A percentile compares a stretch with the other conserved stretches of the same genome.
phyloP scores from a whole-genome alignment of 2,113 vertebrate species.

The Parus major region DNA sequence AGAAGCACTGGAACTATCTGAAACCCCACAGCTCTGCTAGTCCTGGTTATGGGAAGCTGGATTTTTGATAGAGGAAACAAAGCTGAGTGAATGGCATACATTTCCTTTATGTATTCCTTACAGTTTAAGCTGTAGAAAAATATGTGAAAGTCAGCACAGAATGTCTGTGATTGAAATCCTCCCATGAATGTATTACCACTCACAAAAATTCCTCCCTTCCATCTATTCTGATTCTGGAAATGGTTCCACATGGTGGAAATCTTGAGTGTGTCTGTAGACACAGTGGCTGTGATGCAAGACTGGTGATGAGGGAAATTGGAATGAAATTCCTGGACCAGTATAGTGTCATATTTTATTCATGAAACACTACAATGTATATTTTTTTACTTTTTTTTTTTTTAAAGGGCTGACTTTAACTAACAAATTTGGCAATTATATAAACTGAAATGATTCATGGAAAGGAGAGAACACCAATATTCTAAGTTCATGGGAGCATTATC shows the following conservation, averaged over 20 bases:
- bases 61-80: neutral
- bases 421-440: neutral
- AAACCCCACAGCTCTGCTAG: neutral
- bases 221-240: neutral
- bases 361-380: neutral
- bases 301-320: neutral
- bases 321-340: neutral
- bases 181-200: neutral
- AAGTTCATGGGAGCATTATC: neutral
- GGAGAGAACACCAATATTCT: neutral
- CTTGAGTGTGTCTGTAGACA: neutral
- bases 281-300: neutral
- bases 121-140: neutral
- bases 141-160: neutral
- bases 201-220: neutral
- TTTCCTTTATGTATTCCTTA: neutral
- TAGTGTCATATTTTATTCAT: neutral
- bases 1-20: neutral
- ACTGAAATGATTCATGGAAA: neutral
- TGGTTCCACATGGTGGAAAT: neutral
- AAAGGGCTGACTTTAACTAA: neutral
- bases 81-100: fast-evolving
- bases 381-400: neutral
- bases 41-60: neutral
- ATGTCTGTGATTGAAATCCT: neutral